Evolutionary conservation across 2,797 vertebrate genomes (phyloP), one percentile per base, ranked within the genome.

Genomic region (Phalloptychus januarius): DNA sequence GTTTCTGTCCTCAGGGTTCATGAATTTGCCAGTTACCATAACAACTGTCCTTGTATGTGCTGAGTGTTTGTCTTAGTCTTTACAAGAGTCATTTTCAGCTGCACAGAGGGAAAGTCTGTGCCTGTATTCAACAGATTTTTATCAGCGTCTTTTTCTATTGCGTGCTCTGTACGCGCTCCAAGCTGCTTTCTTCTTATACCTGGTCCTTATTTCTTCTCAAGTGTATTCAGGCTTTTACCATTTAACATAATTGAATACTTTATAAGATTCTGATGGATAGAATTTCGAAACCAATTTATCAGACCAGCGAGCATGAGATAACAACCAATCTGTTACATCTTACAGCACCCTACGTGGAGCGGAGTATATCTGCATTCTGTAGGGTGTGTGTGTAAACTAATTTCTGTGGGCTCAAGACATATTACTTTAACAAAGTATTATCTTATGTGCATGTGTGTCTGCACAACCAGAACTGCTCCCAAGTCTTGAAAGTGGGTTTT

Each of bases 21-120:
- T 79, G 78, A 79, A 80, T 84, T 81, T 5, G 74, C 80, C 77
- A 79, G 13, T 93, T 92, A 78, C 92, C 88, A 93, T 94, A 88
- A 87, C 40, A 76, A 94, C 92, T 85, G 75, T 84, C 82, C 84
- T 88, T 85, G 85, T 86, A 80, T 78, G 83, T 85, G 83, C 80
- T 81, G 72, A 77, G 70, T 54, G 76, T 77, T 31, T 71, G 76
- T 77, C 42, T 78, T 63, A 65, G 76, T 74, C 77, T 86, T 83
- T 67, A 67, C 80, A 77, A 79, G 16, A 50, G 61, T 84, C 42
- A 71, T 71, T 78, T 77, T 61, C 48, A 78, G 79, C 76, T 52
- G 67, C 36, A 77, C 79, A 65, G 54, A 52, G 18, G 10, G 45
- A 79, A 75, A 31, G 48, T 85, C 81, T 84, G 74, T 76, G 73